Conservation (phyloP, 2,113 vertebrate species). For the Albula glossodonta region DNA sequence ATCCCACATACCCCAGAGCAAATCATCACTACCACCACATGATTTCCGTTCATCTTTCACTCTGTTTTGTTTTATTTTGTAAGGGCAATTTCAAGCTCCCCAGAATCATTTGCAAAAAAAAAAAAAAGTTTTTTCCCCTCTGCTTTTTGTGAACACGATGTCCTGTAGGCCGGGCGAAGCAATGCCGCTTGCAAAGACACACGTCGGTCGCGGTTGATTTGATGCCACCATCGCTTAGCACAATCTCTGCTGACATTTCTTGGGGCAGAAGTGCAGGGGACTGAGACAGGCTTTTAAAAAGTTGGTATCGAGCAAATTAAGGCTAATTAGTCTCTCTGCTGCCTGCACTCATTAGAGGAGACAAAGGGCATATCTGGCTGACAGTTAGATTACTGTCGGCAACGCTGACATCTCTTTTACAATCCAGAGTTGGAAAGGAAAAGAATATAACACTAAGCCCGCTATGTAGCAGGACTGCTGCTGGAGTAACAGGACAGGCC, state of each 20-base stretch:
- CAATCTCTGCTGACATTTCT: constrained; percentile 61
- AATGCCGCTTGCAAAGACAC: constrained; percentile 42
- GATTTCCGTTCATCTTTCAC: background rate
- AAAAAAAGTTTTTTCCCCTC: constrained; percentile 30
- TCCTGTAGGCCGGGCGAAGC: constrained; percentile 29
- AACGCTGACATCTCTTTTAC: constrained; percentile 33
- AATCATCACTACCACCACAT: background rate
- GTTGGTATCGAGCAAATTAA: constrained; percentile 58
- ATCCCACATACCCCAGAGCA: background rate
- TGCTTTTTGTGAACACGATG: constrained; percentile 1
- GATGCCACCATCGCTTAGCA: constrained; percentile 54
- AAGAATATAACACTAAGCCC: constrained; percentile 15
- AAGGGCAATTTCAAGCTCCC: constrained; percentile 37
- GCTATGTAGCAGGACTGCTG: background rate
- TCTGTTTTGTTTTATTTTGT: constrained; percentile 24
- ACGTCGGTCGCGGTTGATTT: constrained; percentile 54
- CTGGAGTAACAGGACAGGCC: too few species aligned
- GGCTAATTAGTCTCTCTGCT: constrained; percentile 64
- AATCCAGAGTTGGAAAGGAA: constrained; percentile 26
- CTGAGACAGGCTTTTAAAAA: constrained; percentile 52
- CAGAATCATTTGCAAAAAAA: constrained; percentile 16
- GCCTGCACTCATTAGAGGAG: constrained; percentile 60
- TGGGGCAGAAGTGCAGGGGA: constrained; percentile 50
- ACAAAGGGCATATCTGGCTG: constrained; percentile 56
- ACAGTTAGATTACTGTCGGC: constrained; percentile 49